Conservation (phyloP, 64 coral and sea anemone genomes). For the Platygyra sinensis region DNA sequence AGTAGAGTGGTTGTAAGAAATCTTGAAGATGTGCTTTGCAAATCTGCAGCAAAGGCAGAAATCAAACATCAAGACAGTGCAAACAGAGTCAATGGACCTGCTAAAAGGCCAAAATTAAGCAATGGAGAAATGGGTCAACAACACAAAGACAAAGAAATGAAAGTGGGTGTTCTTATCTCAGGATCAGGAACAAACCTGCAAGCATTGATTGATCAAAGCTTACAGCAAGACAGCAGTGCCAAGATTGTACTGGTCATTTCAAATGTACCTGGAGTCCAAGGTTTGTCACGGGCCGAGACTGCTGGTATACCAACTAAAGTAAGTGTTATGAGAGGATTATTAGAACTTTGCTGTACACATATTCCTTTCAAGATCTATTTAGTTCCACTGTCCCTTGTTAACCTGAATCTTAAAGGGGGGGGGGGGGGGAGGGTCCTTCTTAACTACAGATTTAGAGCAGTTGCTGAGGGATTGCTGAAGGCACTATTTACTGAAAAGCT, state of each 20-base stretch:
- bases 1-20: constrained; percentile 16
- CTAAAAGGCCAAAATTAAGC: constrained; percentile 57
- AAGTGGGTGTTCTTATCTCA: constrained; percentile 90
- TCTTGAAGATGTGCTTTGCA: constrained; percentile 45
- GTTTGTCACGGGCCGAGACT: constrained; percentile 77
- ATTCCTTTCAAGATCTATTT: too few relatives aligned
- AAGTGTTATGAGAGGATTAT: background rate
- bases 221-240: constrained; percentile 71
- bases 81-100: constrained; percentile 1
- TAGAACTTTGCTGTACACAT: too few relatives aligned
- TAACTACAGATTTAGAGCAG: too few relatives aligned
- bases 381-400: too few relatives aligned
- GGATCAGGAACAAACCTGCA: constrained; percentile 96
- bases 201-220: constrained; percentile 79
- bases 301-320: constrained; percentile 91
- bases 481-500: too few relatives aligned
- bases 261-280: constrained; percentile 81
- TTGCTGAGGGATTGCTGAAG: too few relatives aligned
- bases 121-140: constrained; percentile 8
- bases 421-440: too few relatives aligned
- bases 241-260: constrained; percentile 90
- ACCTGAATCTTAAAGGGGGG: too few relatives aligned
- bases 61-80: background rate
- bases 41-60: constrained; percentile 9
- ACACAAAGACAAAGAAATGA: constrained; percentile 24